Base-by-base conservation (phyloP, 2,113 vertebrate genomes). In the Pipa parva region DNA sequence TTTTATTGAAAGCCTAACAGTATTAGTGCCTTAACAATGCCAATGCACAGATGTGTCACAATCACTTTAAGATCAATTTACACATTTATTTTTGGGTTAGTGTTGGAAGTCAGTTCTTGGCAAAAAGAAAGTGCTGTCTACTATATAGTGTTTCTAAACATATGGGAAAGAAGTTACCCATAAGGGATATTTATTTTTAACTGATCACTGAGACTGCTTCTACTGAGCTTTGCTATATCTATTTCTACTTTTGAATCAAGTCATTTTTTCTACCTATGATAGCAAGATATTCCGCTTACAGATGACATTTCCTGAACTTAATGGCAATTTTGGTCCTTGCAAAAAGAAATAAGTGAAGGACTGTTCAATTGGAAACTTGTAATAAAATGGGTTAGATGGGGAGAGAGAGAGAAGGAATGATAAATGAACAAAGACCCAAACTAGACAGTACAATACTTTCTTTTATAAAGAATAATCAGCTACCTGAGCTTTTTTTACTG, bases 381-480 rank as follows among this genome's bases (percentile, higher is more conserved):
- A 58, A 58, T 58, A 58, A 58, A 33, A 18, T 7, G 37, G 29
- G 31, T 58, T 58, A 36, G 55, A 58, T 58, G 29, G 4, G 37
- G 55, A 22, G 20, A 58, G 55, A 22, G 20, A 36, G 28, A 24
- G 55, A 58, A 22, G 31, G 31, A 11, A 36, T 33, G 55, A 58
- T 58, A 58, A 58, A 58, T 58, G 55, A 58, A 58, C 55, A 28
- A 36, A 58, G 55, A 58, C 55, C 36, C 28, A 58, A 54, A n/a
- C 3, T 36, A 58, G 55, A 36, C 20, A 33, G 28, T 33, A 18
- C 55, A 36, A 58, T 58, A 22, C 55, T 22, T 58, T 58, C 55
- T 22, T 58, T 36, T 22, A 33, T n/a, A 29, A 58, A 58, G 29
- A 21, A 58, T 58, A 58, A 58, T 36, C 20, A 29, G 37, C 31